phyloP scores from a whole-genome alignment of 2,888 invertebrate genomes.

The Nephrotoma guestfalica region DNA sequence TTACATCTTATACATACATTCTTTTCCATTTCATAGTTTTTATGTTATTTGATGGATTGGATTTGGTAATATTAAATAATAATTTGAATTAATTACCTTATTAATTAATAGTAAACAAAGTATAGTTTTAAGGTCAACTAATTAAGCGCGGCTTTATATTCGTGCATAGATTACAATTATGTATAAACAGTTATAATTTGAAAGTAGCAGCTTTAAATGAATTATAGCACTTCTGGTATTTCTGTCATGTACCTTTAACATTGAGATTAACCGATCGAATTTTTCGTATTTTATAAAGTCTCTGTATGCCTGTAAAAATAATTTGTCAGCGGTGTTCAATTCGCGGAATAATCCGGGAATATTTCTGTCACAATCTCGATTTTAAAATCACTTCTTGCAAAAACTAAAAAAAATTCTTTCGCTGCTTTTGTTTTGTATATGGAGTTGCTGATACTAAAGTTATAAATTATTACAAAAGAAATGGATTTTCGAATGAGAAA shows the following conservation, averaged over 20 bases:
- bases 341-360: background rate
- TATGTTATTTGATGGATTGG: background rate
- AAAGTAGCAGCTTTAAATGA: background rate
- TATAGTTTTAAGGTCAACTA: background rate
- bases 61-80: background rate
- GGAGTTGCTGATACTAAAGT: background rate
- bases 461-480: background rate
- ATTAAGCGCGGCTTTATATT: background rate
- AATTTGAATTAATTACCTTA: background rate
- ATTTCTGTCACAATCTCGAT: background rate
- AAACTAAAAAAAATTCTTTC: background rate
- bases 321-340: background rate
- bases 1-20: background rate
- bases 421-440: background rate
- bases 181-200: background rate
- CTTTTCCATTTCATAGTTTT: background rate
- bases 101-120: background rate
- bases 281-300: too few species aligned
- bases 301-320: too few species aligned
- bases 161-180: background rate
- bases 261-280: background rate
- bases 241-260: background rate
- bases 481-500: background rate
- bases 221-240: background rate
- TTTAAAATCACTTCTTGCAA: background rate